Evolutionary conservation across 2,888 invertebrate species (phyloP).

Genomic region (Malthinus flaveolus): DNA sequence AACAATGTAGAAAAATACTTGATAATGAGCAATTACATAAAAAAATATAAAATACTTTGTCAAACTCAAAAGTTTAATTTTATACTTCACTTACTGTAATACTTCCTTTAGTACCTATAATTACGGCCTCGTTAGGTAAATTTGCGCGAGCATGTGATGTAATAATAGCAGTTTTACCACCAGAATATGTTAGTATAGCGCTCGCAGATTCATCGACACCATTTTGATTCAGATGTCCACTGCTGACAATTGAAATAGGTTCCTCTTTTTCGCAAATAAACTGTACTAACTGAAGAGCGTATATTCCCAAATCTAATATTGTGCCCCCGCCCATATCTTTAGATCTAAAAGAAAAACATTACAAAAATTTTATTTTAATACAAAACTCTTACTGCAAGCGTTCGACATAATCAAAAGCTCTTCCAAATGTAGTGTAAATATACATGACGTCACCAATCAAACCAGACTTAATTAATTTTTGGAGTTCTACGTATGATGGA

Average conservation of each 20-base stretch:
- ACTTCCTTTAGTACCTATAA: slow-evolving; percentile 70
- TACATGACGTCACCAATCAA: slow-evolving; percentile 72
- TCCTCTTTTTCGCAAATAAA: slow-evolving; percentile 67
- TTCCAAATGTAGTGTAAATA: slow-evolving; percentile 72
- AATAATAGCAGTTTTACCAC: slow-evolving; percentile 66
- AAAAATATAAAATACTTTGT: background rate
- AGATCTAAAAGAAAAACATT: slow-evolving; percentile 19
- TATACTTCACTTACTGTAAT: slow-evolving; percentile 55
- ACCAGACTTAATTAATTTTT: slow-evolving; percentile 66
- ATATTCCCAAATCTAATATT: slow-evolving; percentile 77
- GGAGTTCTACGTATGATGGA: slow-evolving; percentile 72
- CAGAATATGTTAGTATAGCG: slow-evolving; percentile 65
- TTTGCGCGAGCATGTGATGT: slow-evolving; percentile 60
- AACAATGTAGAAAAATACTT: too few species aligned
- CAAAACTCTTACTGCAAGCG: slow-evolving; percentile 53
- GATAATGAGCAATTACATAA: too few species aligned
- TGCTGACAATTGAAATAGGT: slow-evolving; percentile 68
- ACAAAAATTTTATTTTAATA: background rate
- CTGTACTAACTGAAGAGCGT: slow-evolving; percentile 72
- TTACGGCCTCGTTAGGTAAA: slow-evolving; percentile 65
- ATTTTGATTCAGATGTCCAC: slow-evolving; percentile 68
- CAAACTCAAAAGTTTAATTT: background rate
- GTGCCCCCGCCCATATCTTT: slow-evolving; percentile 73
- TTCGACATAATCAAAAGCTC: slow-evolving; percentile 59
- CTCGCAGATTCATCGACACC: slow-evolving; percentile 72